Percentiles rank a stretch among this genome's conserved stretches.
phyloP scores from a whole-genome alignment of 2,888 invertebrate species.

The Sericinus montela region DNA sequence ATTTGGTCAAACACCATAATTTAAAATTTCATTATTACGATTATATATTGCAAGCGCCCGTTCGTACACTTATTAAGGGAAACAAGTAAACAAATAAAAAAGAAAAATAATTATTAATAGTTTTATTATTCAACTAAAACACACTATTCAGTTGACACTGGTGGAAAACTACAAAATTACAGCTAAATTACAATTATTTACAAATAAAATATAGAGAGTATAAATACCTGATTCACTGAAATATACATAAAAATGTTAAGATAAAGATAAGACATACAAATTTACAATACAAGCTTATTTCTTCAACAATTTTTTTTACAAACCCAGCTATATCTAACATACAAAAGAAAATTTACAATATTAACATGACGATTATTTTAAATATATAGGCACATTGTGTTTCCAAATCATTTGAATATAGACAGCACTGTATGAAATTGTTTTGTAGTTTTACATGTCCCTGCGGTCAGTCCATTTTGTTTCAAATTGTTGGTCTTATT shows the following conservation, averaged over 20 bases:
- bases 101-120: conserved; percentile 42
- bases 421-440: not conserved
- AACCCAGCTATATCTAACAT: conserved; percentile 8
- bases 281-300: conserved; percentile 5
- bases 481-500: not conserved
- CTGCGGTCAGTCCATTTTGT: not conserved
- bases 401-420: conserved; percentile 20
- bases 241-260: conserved; percentile 16
- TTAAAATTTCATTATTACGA: no score
- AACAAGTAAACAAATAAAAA: conserved; percentile 23
- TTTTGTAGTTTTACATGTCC: not conserved
- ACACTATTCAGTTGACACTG: conserved; percentile 59
- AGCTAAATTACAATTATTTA: conserved; percentile 56
- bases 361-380: conserved; percentile 13
- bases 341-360: conserved; percentile 19
- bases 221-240: conserved; percentile 16
- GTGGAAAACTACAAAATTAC: conserved; percentile 70
- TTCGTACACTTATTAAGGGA: no score
- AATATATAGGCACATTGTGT: conserved; percentile 27
- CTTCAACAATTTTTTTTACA: conserved; percentile 12
- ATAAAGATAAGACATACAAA: conserved; percentile 18
- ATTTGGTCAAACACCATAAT: no score
- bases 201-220: conserved; percentile 32
- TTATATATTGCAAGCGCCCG: no score
- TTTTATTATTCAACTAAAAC: conserved; percentile 69